Percentiles rank a stretch among this genome's conserved stretches.
Evolutionary conservation across 2,888 invertebrate genomes (phyloP).

Genomic region (Thereva nobilitata): DNA sequence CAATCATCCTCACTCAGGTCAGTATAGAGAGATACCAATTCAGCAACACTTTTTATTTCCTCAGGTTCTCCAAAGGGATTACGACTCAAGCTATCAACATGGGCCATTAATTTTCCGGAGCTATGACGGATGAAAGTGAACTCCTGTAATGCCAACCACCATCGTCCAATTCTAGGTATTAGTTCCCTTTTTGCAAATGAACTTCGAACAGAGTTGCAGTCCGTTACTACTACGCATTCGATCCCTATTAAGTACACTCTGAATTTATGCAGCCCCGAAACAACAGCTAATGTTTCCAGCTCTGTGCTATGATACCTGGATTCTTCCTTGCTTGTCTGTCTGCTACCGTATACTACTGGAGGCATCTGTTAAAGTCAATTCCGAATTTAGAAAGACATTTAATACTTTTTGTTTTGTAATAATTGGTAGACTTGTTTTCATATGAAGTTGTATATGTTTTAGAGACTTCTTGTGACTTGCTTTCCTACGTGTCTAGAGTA

Average conservation of each 20-base stretch:
- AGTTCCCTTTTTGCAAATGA: constrained; percentile 39
- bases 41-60: neutral
- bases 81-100: constrained; percentile 47
- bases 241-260: no score
- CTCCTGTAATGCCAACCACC: constrained; percentile 49
- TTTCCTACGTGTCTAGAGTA: no score
- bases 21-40: no score
- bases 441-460: no score
- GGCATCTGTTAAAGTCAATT: no score
- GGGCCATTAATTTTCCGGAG: constrained; percentile 47
- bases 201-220: constrained; percentile 45
- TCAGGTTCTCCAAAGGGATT: constrained; percentile 38
- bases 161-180: constrained; percentile 47
- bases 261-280: no score
- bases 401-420: no score
- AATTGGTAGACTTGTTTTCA: no score
- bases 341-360: constrained; percentile 47
- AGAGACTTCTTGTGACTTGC: no score
- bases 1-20: no score
- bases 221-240: constrained; percentile 44
- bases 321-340: constrained; percentile 45
- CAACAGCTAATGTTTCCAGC: constrained; percentile 46
- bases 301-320: constrained; percentile 48
- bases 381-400: no score
- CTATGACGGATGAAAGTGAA: constrained; percentile 48